These are phyloP conservation scores for Elymnias hypermnestra DNA, from an alignment of 1,140 invertebrate species.

Conservation along the genomic window DNA sequence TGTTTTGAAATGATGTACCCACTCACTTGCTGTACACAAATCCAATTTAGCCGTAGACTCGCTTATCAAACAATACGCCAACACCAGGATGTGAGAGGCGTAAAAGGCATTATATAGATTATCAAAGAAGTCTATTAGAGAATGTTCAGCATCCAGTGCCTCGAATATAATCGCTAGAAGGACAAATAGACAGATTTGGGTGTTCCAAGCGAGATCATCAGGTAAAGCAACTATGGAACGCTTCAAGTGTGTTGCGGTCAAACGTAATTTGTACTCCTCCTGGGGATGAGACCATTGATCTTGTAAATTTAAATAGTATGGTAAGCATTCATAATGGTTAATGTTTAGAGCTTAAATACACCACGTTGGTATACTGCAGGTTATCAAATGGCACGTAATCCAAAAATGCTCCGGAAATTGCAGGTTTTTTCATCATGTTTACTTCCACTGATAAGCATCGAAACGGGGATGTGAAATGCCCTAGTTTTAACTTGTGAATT, in stretches of 20 bases:
- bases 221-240: constrained; percentile 29
- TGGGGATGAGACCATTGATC: too few relatives aligned
- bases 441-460: too few relatives aligned
- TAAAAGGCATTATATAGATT: constrained; percentile 36
- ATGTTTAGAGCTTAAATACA: too few relatives aligned
- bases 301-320: too few relatives aligned
- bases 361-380: too few relatives aligned
- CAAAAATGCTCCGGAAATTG: too few relatives aligned
- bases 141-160: constrained; percentile 11
- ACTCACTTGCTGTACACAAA: constrained; percentile 26
- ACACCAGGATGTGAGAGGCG: constrained; percentile 28
- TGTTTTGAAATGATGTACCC: too few relatives aligned
- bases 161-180: constrained; percentile 27
- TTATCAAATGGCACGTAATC: too few relatives aligned
- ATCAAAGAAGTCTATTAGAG: constrained; percentile 18
- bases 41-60: constrained; percentile 21
- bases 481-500: too few relatives aligned
- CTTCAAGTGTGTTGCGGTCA: constrained; percentile 20
- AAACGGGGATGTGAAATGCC: too few relatives aligned
- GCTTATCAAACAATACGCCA: constrained; percentile 21
- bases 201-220: constrained; percentile 41
- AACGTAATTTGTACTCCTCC: constrained; percentile 33
- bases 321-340: too few relatives aligned
- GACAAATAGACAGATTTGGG: constrained; percentile 30
- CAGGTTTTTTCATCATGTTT: too few relatives aligned